These are phyloP conservation scores for Pocillopora grandis DNA, from an alignment of 92 coral and sea anemone genomes.

Conservation along the genomic window DNA sequence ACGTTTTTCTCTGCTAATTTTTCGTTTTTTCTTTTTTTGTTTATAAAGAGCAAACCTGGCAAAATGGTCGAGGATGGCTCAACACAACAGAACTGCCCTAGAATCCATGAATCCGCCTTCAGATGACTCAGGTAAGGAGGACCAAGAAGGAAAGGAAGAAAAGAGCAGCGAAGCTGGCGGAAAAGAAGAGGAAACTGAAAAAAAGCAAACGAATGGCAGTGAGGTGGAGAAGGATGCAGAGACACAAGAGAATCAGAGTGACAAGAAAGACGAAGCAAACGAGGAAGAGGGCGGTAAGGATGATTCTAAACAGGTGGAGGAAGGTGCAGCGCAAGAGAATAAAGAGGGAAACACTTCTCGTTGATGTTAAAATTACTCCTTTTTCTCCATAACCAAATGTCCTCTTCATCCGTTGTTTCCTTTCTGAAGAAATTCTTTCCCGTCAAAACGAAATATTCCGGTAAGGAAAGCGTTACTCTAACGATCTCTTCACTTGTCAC, in stretches of 20 bases:
- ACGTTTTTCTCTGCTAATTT: not conserved
- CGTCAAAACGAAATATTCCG: not conserved
- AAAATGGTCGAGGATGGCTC: constrained; percentile 41
- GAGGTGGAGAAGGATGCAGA: constrained; percentile 22
- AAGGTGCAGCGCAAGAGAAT: not conserved
- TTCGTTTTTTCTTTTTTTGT: not conserved
- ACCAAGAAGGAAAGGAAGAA: not conserved
- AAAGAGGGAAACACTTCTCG: not conserved
- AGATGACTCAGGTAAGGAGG: constrained; percentile 13
- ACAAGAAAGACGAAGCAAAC: constrained; percentile 5
- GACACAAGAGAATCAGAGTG: not conserved
- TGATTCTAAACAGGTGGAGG: not conserved
- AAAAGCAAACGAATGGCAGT: constrained; percentile 4
- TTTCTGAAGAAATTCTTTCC: not conserved
- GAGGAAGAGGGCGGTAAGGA: not conserved
- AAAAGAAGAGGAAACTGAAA: not conserved
- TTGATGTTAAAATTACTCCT: not conserved
- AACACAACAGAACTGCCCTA: constrained; percentile 27
- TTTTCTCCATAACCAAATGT: not conserved
- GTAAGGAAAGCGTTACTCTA: too few relatives aligned
- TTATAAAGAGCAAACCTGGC: constrained; percentile 12
- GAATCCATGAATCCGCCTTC: constrained; percentile 32
- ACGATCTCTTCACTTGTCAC: too few relatives aligned
- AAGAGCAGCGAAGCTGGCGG: not conserved
- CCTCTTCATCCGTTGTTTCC: not conserved